These are phyloP conservation scores for Acridotheres tristis DNA, from an alignment of 2,797 vertebrate genomes.

Conservation along the genomic window DNA sequence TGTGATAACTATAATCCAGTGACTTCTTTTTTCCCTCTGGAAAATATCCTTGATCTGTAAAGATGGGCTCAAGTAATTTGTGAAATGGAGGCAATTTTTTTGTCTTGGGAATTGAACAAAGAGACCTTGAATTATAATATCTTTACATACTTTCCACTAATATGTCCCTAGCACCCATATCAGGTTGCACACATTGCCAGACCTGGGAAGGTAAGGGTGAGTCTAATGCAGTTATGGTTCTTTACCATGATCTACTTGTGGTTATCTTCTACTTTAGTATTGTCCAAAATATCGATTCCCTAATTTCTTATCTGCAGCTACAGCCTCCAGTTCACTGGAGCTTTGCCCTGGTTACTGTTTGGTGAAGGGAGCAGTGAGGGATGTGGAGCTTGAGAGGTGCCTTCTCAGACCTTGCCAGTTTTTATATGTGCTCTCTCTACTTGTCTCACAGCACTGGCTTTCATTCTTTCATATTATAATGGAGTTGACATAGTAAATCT, in stretches of 20 bases:
- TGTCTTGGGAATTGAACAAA: not conserved
- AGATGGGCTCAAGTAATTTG: not conserved
- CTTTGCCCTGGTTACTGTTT: not conserved
- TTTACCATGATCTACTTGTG: not conserved
- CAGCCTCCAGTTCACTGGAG: not conserved
- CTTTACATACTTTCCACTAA: not conserved
- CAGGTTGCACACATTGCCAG: not conserved
- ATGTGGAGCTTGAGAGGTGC: not conserved
- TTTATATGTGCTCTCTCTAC: not conserved
- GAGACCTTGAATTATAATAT: not conserved
- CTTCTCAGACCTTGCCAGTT: not conserved
- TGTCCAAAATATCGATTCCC: not conserved
- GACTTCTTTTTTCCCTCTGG: not conserved
- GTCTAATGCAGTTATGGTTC: not conserved
- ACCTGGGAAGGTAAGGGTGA: not conserved
- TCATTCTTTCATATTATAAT: not conserved
- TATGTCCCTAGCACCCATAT: not conserved
- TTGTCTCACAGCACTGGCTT: not conserved
- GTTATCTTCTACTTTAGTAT: not conserved
- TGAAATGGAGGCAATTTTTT: not conserved
- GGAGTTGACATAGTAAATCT: slow-evolving; percentile 13
- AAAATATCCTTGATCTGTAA: not conserved
- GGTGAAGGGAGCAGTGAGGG: not conserved
- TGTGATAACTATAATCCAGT: slow-evolving; percentile 17
- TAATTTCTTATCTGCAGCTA: not conserved